Evolutionary conservation across 2,888 invertebrate genomes (phyloP), one percentile per base, ranked within the genome.

Genomic region (Oligia fasciuncula): DNA sequence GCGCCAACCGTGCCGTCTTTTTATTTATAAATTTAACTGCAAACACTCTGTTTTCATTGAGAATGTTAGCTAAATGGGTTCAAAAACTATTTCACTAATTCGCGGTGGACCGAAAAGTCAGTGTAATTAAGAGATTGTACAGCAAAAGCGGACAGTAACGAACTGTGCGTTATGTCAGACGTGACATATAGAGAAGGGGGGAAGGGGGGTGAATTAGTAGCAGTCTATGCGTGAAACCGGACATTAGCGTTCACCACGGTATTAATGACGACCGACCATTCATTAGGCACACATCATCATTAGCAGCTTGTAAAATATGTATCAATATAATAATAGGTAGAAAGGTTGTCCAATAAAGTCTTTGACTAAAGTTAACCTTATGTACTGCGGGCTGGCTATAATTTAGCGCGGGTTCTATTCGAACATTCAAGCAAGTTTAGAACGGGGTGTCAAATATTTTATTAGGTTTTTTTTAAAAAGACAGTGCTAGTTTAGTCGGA

Each of bases 51-150:
- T 84, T 86, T 79, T 72, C 60, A 83, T 76, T 65, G 62, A 80
- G 51, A 77, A 72, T 65, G n/a, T 73, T 72, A 65, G 51, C 9
- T 63, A 71, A 80, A 87, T 60, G 29, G 69, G n/a, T 82, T 78
- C 73, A 76, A 84, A 84, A 89, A 83, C 86, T 82, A 84, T 89
- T 81, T 85, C 11, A 69, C 70, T 81, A 77, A 87, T 86, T 85
- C 75, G 80, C 69, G 77, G 79, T 84, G 67, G 68, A 86, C 81
- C 79, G 71, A 80, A 79, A 79, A 85, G 84, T 84, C 79, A 75
- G 81, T 84, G 89, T 91, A 90, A 93, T 93, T 90, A 91, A 90
- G 91, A 90, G 91, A 90, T 91, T 90, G 89, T 85, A 90, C 89
- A 88, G 90, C 86, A 83, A 91, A 88, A 91, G 86, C 87, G 87